Evolutionary conservation across 2,113 vertebrate species (phyloP), one percentile per base, ranked within the genome.

Genomic region (Sceloporus undulatus): DNA sequence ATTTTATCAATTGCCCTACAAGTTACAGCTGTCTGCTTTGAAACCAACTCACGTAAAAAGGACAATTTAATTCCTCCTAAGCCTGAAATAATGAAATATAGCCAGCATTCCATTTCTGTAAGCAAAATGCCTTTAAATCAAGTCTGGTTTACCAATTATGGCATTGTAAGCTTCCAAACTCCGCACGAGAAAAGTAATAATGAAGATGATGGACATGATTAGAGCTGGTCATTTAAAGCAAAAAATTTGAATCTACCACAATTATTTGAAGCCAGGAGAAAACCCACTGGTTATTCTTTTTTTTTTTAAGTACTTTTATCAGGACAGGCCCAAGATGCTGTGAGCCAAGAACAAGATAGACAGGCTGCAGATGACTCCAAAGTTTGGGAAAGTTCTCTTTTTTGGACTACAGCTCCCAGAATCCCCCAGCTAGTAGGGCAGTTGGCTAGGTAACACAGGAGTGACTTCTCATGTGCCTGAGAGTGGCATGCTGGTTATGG

Each of bases 161-260:
- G 91, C 85, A 89, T 88, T 89, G 87, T 3, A 74, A 34, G 52
- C 76, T 87, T 85, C 73, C 75, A 59, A 84, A 34, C 54, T 89
- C 70, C 34, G 34, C 1, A 23, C 89, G 86, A 71, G 91, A 84
- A 1, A 1, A 90, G 54, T 91, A 92, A 91, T 84, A 88, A 91
- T 91, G 90, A 90, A 74, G 85, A 82, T 59, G 2, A 91, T 85
- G 70, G 54, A 56, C 73, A 52, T 38, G 59, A 70, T 73, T 79
- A 91, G 87, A 66, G 56, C 88, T 90, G 79, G n/a, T 19, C 84
- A 59, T 27, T 85, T 7, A 34, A 7, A 90, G 88, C 91, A 91
- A 93, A 92, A 70, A 94, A 94, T 91, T 89, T 92, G 92, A 93
- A 91, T 91, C 0, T 0, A 90, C 27, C 73, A 87, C n/a, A 89